These are phyloP conservation scores for Panthera uncia DNA, from an alignment of 2,113 vertebrate genomes.

Conservation along the genomic window DNA sequence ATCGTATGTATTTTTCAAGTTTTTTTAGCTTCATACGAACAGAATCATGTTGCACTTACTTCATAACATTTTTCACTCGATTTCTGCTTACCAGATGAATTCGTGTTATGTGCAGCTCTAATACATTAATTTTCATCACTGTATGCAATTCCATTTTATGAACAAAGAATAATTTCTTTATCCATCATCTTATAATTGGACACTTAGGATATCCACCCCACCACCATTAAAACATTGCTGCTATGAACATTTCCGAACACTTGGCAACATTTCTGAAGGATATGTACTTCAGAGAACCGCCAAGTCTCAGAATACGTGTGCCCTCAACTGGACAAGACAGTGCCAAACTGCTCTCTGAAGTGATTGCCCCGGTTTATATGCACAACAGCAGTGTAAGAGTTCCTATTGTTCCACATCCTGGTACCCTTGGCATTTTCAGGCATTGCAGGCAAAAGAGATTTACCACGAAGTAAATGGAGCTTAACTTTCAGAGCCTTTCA, in stretches of 20 bases:
- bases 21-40: conserved; percentile 2
- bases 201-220: neutral
- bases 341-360: neutral
- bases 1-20: neutral
- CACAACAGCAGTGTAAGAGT: neutral
- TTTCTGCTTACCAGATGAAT: neutral
- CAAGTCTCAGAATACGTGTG: neutral
- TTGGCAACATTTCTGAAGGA: neutral
- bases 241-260: neutral
- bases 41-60: neutral
- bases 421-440: neutral
- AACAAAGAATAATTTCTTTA: neutral
- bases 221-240: neutral
- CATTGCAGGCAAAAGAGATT: neutral
- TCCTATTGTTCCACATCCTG: neutral
- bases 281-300: neutral
- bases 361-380: neutral
- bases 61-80: neutral
- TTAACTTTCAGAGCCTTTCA: neutral
- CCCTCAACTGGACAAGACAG: neutral
- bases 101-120: neutral
- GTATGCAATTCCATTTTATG: neutral
- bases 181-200: neutral
- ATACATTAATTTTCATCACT: neutral
- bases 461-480: neutral